Base-by-base conservation (phyloP, 2,797 vertebrate species). In the Macrochelys suwanniensis region DNA sequence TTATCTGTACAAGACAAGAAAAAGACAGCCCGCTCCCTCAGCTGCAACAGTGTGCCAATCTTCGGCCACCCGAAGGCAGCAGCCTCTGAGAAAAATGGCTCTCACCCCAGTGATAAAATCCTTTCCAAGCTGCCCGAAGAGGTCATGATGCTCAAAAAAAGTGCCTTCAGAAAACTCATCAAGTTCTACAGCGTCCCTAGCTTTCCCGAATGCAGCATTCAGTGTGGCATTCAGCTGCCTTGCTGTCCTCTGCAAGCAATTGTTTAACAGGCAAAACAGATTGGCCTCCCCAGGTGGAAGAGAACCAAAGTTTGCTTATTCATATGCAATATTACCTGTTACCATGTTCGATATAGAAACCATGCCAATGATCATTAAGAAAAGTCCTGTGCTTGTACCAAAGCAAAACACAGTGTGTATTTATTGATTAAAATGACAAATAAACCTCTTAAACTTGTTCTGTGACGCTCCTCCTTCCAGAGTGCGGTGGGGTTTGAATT, bases 141-240 rank as follows among this genome's bases (percentile, higher is more conserved):
- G 92, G 97, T 99, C 54, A 97, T 98, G 96, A 90, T 98, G 85
- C 96, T 98, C 92, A 98, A 98, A 88, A 99, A 98, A 96, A 98
- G 98, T 89, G 98, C 98, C 89, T 98, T 98, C 87, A 99, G 98
- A 95, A 99, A 99, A 92, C 98, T 99, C 25, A 99, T 99, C 87
- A 99, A 99, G 97, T 99, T 99, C 96, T 98, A 99, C 97, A 99
- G 99, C 0, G 98, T 99, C n/a, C 99, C 99, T 47, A 99, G 98
- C 96, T 99, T 99, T 95, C 98, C 99, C 0, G 99, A 99, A 80
- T 98, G 98, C 88, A 98, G 98, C 97, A 97, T 98, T 65, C 99
- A 98, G 84, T 99, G 99, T 71, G 98, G 99, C 47, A 98, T 99
- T 53, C 98, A 99, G 95, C 98, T 99, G 95, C 98, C 99, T 45